Conservation (phyloP, 2,888 invertebrate species). For the Lathronympha strigana region DNA sequence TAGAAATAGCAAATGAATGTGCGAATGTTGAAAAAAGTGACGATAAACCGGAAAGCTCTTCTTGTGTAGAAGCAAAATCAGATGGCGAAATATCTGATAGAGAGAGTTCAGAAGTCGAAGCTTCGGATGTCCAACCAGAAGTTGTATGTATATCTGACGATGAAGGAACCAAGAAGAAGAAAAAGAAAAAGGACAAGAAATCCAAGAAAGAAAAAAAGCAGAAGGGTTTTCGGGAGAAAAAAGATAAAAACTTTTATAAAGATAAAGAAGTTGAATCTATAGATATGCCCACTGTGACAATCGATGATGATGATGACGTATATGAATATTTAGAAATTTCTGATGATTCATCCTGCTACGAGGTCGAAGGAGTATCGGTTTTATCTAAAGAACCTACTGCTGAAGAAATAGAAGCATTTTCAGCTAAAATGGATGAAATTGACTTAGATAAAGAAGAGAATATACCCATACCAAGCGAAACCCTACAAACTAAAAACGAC, state of each 20-base stretch:
- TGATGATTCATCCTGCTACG: constrained; percentile 71
- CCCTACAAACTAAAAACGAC: constrained; percentile 37
- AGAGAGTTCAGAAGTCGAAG: constrained; percentile 69
- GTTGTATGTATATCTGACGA: constrained; percentile 82
- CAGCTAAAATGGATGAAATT: constrained; percentile 78
- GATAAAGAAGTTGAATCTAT: constrained; percentile 44
- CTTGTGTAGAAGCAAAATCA: constrained; percentile 46
- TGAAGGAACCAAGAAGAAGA: constrained; percentile 63
- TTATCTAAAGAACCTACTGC: constrained; percentile 76
- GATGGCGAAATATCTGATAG: constrained; percentile 69
- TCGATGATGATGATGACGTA: constrained; percentile 53
- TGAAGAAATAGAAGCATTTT: constrained; percentile 73
- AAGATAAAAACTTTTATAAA: constrained; percentile 68
- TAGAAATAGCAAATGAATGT: not conserved
- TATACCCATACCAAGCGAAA: constrained; percentile 30
- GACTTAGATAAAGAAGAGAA: constrained; percentile 68
- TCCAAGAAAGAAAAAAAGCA: constrained; percentile 64
- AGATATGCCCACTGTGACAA: constrained; percentile 7
- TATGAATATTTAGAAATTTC: constrained; percentile 72
- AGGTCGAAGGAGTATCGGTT: constrained; percentile 65
- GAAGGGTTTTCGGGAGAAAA: constrained; percentile 68
- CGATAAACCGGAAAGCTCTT: not conserved
- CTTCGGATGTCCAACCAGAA: constrained; percentile 68
- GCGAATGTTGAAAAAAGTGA: not conserved
- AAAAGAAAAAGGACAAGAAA: constrained; percentile 75